phyloP scores from a whole-genome alignment of 2,888 invertebrate species.

The Machimus atricapillus region DNA sequence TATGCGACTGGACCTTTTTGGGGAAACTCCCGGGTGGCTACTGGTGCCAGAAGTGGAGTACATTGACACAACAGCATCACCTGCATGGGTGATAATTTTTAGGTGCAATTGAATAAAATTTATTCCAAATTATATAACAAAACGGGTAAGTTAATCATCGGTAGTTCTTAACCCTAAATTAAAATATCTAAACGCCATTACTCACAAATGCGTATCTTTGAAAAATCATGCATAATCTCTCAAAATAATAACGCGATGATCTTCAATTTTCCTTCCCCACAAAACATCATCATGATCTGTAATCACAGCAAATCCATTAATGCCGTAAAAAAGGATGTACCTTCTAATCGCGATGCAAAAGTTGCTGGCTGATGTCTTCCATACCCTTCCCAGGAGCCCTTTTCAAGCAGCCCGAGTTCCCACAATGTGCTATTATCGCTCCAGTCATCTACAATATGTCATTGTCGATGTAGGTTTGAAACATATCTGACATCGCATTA shows the following conservation, averaged over 20 bases:
- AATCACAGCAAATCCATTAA: not conserved
- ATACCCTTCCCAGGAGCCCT: not conserved
- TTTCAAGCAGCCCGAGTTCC: not conserved
- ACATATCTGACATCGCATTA: constrained; percentile 41
- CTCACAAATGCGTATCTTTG: not conserved
- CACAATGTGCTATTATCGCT: constrained; percentile 18
- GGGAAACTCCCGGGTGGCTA: not conserved
- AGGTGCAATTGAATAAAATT: not conserved
- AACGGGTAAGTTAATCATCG: no score
- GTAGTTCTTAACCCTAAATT: no score
- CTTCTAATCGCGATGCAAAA: not conserved
- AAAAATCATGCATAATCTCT: not conserved
- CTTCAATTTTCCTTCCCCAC: not conserved
- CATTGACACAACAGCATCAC: not conserved
- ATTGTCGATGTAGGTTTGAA: constrained; percentile 31
- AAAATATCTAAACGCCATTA: no score
- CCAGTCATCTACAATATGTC: constrained; percentile 14
- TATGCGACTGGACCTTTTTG: not conserved
- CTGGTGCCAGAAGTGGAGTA: not conserved
- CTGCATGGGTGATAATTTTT: not conserved
- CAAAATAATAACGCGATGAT: not conserved
- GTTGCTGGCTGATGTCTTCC: not conserved
- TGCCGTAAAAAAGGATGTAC: not conserved
- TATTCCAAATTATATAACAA: not conserved
- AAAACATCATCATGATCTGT: not conserved